Conservation (phyloP, 2,113 vertebrate species). For the Felis chaus region DNA sequence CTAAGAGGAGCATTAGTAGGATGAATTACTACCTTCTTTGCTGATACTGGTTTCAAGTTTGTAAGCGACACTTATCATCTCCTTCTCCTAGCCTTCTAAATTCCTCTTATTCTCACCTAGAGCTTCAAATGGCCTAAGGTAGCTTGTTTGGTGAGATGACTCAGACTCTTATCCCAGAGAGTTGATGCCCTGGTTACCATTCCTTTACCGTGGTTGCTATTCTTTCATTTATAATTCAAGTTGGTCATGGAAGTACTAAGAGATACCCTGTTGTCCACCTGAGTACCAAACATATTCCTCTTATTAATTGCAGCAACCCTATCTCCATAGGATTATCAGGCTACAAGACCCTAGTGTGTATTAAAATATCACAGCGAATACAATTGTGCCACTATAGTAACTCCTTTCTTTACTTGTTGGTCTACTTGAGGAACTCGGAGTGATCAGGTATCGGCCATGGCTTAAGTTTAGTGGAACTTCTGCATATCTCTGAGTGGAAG, state of each 20-base stretch:
- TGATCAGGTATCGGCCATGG: neutral
- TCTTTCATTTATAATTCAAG: neutral
- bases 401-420: neutral
- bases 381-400: neutral
- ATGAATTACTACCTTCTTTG: neutral
- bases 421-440: neutral
- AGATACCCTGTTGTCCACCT: neutral
- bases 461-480: neutral
- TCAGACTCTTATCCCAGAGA: neutral
- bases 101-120: neutral
- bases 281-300: neutral
- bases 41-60: neutral
- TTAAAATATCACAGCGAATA: neutral
- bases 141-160: neutral
- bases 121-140: neutral
- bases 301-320: neutral
- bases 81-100: neutral
- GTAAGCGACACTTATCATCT: neutral
- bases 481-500: neutral
- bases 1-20: neutral
- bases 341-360: neutral
- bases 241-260: neutral
- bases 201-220: neutral
- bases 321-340: neutral
- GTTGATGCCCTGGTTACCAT: neutral